These are phyloP conservation scores for Potorous gilbertii DNA, from an alignment of 2,797 vertebrate genomes.

Conservation along the genomic window DNA sequence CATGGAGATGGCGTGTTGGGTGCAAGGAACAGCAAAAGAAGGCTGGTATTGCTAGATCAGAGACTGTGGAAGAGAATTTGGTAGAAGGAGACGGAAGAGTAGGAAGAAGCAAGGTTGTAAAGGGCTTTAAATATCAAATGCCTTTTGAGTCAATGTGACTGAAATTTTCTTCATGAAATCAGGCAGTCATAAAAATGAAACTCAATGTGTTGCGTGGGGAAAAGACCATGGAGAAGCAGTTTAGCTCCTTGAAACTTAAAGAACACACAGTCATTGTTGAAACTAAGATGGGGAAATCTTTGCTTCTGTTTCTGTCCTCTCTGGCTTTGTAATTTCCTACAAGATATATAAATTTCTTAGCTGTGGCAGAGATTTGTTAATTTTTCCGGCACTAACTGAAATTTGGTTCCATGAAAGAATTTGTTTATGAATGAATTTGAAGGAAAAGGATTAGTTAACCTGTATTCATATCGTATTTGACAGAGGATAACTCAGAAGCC, in stretches of 20 bases:
- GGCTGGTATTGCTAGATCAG: not conserved
- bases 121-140: not conserved
- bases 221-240: not conserved
- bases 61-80: not conserved
- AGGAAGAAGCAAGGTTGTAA: not conserved
- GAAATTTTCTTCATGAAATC: not conserved
- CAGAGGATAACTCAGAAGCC: not conserved
- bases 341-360: not conserved
- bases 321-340: not conserved
- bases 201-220: not conserved
- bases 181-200: not conserved
- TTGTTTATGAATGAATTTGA: not conserved
- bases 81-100: not conserved
- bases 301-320: not conserved
- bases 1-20: not conserved
- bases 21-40: not conserved
- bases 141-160: not conserved
- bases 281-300: not conserved
- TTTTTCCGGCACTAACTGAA: not conserved
- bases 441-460: not conserved
- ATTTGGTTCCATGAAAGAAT: not conserved
- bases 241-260: not conserved
- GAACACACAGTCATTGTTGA: not conserved
- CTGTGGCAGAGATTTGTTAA: not conserved
- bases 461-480: slow-evolving; percentile 17